phyloP scores from a whole-genome alignment of 1,140 invertebrate species.

The Drosophila lacteicornis region DNA sequence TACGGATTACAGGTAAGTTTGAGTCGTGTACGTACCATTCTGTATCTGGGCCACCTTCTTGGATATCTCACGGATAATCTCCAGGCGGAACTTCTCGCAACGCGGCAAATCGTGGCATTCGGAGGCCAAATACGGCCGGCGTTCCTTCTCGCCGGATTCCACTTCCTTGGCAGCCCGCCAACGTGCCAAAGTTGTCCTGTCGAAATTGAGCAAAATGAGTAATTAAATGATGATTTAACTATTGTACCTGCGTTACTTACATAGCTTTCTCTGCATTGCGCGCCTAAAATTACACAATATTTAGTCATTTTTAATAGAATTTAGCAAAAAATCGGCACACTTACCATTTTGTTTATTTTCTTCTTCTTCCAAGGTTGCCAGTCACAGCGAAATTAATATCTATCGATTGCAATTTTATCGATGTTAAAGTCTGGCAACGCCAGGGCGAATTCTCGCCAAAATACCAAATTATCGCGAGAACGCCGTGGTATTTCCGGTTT shows the following conservation, averaged over 20 bases:
- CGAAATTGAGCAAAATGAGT: conserved; percentile 16
- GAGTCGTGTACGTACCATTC: conserved; percentile 88
- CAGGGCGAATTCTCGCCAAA: too few species aligned
- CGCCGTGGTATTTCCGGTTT: too few species aligned
- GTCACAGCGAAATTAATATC: neutral
- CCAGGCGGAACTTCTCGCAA: conserved; percentile 97
- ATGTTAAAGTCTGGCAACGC: too few species aligned
- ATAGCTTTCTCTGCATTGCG: conserved; percentile 94
- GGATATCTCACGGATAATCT: conserved; percentile 98
- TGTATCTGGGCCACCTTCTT: conserved; percentile 99
- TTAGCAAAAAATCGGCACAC: conserved; percentile 22
- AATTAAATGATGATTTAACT: neutral
- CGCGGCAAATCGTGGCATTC: conserved; percentile 95
- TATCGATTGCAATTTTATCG: neutral
- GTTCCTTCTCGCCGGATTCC: conserved; percentile 92
- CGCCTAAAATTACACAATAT: conserved; percentile 85
- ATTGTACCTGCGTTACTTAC: conserved; percentile 87
- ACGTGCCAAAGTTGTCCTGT: conserved; percentile 96
- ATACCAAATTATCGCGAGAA: too few species aligned
- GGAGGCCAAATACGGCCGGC: conserved; percentile 96
- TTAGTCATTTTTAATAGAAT: conserved; percentile 13
- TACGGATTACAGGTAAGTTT: fast-evolving
- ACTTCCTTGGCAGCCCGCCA: conserved; percentile 97
- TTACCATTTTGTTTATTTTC: conserved; percentile 70
- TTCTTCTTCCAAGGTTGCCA: conserved; percentile 15